These are phyloP conservation scores for Oxyteleia sp. DNA, from an alignment of 2,888 invertebrate species.

Conservation along the genomic window DNA sequence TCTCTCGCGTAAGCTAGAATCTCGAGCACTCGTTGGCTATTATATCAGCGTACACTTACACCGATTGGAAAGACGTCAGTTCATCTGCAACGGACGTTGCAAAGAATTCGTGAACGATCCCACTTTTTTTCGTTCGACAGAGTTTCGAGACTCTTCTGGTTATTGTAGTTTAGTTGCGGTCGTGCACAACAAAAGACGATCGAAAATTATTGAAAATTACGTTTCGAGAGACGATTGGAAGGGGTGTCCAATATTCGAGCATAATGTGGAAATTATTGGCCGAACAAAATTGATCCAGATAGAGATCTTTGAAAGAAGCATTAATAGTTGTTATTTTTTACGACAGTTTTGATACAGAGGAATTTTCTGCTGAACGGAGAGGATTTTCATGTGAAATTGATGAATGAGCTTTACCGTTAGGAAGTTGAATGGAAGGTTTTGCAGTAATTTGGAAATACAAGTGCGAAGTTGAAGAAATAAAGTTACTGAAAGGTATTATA, in stretches of 20 bases:
- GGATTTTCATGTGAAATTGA: too few relatives aligned
- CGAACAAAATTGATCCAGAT: constrained; percentile 3
- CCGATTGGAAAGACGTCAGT: constrained; percentile 57
- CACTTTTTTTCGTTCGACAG: constrained; percentile 18
- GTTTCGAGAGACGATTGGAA: constrained; percentile 23
- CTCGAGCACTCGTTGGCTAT: constrained; percentile 64
- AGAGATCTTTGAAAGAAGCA: neutral
- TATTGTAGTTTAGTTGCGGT: constrained; percentile 35
- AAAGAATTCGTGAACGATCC: constrained; percentile 49
- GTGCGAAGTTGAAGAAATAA: too few relatives aligned
- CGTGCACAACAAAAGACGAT: constrained; percentile 36
- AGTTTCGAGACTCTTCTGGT: constrained; percentile 38
- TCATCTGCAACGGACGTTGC: constrained; percentile 48
- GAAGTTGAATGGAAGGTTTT: too few relatives aligned
- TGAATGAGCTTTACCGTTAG: too few relatives aligned
- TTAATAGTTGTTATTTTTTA: neutral
- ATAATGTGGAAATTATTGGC: constrained; percentile 4
- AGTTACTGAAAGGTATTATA: too few relatives aligned
- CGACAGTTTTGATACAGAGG: too few relatives aligned
- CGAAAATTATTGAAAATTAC: constrained; percentile 16
- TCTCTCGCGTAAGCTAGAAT: constrained; percentile 60
- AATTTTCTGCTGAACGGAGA: too few relatives aligned
- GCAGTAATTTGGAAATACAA: too few relatives aligned
- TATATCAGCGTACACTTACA: constrained; percentile 40
- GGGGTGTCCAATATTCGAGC: constrained; percentile 2